Base-by-base conservation (phyloP, 2,888 invertebrate species). In the Empis livida region DNA sequence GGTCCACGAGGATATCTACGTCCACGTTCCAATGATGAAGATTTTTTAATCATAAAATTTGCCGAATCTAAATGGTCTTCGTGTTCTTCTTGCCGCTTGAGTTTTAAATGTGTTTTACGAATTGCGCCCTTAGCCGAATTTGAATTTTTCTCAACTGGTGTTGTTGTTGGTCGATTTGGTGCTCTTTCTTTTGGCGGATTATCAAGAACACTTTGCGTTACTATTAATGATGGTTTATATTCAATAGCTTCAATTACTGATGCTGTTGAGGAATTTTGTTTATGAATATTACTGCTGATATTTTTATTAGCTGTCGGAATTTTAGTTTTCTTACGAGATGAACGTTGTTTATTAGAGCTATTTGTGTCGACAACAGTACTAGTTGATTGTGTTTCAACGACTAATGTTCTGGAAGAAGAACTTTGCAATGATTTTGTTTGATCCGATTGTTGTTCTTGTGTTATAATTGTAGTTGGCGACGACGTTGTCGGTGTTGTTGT, bases 111-210 rank as follows among this genome's bases (percentile, higher is more conserved):
- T 45, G 54, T 49, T 51, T 60, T 57, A 32, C 55, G 55, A 53
- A 56, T 51, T 41, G 57, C 55, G 44, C 57, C 56, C 45, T 42
- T 55, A 51, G 49, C 53, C 47, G 56, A 55, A 57, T 56, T 55
- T 42, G 54, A 54, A 43, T 55, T 49, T 53, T 53, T 54, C 47
- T 49, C 57, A 11, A 44, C 31, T 38, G 58, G 16, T 43, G 43
- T 47, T 44, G 43, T 45, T 47, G 62, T 63, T 42, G 68, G 67
- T 52, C 64, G 65, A 3, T 65, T 57, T 16, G 68, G 67, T 10
- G 67, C 67, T 48, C 61, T 60, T 47, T 68, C 67, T 40, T 56
- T 57, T n/a, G 68, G 67, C 51, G 67, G 68, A 39, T 65, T 67
- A 53, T 68, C 68, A 49, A 62, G 58, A 44, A 53, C 58, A 57